These are phyloP conservation scores for Kradibia gibbosae DNA, from an alignment of 1,140 invertebrate genomes.

Conservation along the genomic window DNA sequence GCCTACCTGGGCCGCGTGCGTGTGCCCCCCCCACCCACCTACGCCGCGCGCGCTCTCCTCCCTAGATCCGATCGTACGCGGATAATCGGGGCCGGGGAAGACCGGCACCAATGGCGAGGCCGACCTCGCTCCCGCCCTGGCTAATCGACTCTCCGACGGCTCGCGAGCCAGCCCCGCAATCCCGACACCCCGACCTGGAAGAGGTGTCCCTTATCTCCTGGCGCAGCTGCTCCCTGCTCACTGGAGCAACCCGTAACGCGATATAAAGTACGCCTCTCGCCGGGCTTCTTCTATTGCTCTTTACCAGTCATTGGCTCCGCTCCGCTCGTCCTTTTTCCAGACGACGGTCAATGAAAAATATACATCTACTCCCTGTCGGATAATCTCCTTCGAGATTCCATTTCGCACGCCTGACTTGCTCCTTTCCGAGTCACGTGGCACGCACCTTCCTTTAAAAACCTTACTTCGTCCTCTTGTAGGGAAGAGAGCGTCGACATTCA, in stretches of 20 bases:
- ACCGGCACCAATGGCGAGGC: neutral
- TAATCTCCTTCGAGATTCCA: too few relatives aligned
- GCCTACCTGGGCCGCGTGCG: too few relatives aligned
- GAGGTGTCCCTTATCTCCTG: slow-evolving; percentile 59
- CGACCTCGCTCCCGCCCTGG: neutral
- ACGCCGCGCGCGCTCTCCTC: neutral
- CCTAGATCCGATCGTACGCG: neutral
- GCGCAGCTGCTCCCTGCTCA: slow-evolving; percentile 60
- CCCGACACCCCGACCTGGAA: neutral
- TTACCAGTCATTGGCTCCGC: neutral
- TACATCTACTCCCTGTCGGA: neutral
- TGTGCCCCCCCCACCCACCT: too few relatives aligned
- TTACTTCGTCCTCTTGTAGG: too few relatives aligned
- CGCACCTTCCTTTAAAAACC: too few relatives aligned
- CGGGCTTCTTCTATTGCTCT: neutral
- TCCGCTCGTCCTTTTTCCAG: neutral
- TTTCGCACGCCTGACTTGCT: too few relatives aligned
- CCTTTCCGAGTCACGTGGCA: too few relatives aligned
- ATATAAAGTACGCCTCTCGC: slow-evolving; percentile 57
- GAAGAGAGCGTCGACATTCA: too few relatives aligned
- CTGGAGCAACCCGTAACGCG: slow-evolving; percentile 53
- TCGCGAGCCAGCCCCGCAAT: neutral
- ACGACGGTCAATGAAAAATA: neutral
- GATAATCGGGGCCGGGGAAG: neutral
- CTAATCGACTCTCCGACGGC: too few relatives aligned